Base-by-base conservation (phyloP, 1,140 invertebrate genomes). In the Drosophila sturtevanti region DNA sequence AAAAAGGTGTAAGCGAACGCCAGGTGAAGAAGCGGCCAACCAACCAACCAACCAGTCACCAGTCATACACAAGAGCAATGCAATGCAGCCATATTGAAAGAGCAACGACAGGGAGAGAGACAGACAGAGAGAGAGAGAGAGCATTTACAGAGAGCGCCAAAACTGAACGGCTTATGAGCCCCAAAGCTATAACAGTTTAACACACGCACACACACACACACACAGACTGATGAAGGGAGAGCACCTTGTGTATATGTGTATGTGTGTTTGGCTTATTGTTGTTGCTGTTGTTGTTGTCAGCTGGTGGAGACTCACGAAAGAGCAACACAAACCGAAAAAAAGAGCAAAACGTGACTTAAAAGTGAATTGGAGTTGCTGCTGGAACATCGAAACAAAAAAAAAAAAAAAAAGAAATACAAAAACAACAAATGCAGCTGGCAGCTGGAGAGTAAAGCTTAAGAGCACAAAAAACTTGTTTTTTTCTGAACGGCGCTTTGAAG, bases 321-420 rank as follows among this genome's bases (percentile, higher is more conserved):
- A 68, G 74, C 69, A 75, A 63, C 64, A 54, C 59, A 61, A 35
- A 35, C 76, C 68, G 61, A 55, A 56, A 86, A 87, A 89, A 89
- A 89, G 84, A 89, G 84, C 85, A 89, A 89, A 89, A 82, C 84
- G 84, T 89, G 79, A 84, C 84, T 89, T 84, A 89, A 89, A 89
- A 89, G 84, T 89, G 84, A 89, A 89, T 89, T 89, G 84, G 67
- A 71, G 61, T 71, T 54, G 62, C 35, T 77, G 52, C 62, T 81
- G 81, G 41, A 44, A 24, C 24, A 24, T 2, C 24, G 4, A 24
- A 1, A 24, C 1, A 24, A 24, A 1, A 24, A 1, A 24, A 1
- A 24, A 1, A 24, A 24, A 24, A 24, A 6, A 31, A 31, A 31
- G 7, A 48, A 38, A 38, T n/a, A n/a, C n/a, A 38, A 38, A 48